A percentile compares a stretch with the other conserved stretches of the same genome.
phyloP scores from a whole-genome alignment of 2,797 vertebrate species.

The Gymnoscopelus microlampas region DNA sequence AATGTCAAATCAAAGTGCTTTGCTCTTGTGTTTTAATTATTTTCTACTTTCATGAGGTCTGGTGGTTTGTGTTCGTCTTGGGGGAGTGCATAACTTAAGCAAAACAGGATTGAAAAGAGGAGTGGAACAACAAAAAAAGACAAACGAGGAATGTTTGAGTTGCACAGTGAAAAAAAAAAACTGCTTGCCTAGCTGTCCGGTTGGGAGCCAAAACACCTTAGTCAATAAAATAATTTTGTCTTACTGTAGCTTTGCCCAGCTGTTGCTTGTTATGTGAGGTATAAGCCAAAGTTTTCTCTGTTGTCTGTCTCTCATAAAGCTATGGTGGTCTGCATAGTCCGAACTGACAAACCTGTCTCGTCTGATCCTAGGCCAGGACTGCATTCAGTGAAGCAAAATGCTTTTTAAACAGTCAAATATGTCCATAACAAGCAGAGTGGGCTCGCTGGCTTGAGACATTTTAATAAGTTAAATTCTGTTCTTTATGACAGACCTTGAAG shows the following conservation, averaged over 20 bases:
- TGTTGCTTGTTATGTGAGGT: slow-evolving; percentile 54
- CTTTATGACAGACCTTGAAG: slow-evolving; percentile 34
- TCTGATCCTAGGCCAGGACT: slow-evolving; percentile 43
- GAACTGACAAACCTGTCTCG: slow-evolving; percentile 17
- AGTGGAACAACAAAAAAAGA: slow-evolving; percentile 22
- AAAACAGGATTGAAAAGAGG: slow-evolving; percentile 31
- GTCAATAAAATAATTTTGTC: slow-evolving; percentile 47
- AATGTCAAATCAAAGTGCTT: slow-evolving; percentile 55
- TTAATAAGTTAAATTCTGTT: slow-evolving; percentile 22
- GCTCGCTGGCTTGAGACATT: slow-evolving; percentile 17
- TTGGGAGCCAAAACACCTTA: slow-evolving; percentile 58
- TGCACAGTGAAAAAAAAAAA: slow-evolving; percentile 32
- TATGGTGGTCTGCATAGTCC: slow-evolving; percentile 39
- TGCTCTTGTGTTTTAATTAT: slow-evolving; percentile 61
- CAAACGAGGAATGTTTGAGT: slow-evolving; percentile 1
- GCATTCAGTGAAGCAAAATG: slow-evolving; percentile 27
- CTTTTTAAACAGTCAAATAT: slow-evolving; percentile 25
- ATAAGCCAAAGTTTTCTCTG: slow-evolving; percentile 38
- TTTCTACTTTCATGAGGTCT: slow-evolving; percentile 71
- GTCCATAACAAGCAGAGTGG: slow-evolving; percentile 26
- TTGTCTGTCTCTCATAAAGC: slow-evolving; percentile 25
- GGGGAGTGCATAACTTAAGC: slow-evolving; percentile 37
- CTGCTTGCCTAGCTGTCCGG: slow-evolving; percentile 37
- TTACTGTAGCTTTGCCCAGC: slow-evolving; percentile 40
- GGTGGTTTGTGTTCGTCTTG: slow-evolving; percentile 60